Base-by-base conservation (phyloP, 2,113 vertebrate genomes). In the Progne subis region DNA sequence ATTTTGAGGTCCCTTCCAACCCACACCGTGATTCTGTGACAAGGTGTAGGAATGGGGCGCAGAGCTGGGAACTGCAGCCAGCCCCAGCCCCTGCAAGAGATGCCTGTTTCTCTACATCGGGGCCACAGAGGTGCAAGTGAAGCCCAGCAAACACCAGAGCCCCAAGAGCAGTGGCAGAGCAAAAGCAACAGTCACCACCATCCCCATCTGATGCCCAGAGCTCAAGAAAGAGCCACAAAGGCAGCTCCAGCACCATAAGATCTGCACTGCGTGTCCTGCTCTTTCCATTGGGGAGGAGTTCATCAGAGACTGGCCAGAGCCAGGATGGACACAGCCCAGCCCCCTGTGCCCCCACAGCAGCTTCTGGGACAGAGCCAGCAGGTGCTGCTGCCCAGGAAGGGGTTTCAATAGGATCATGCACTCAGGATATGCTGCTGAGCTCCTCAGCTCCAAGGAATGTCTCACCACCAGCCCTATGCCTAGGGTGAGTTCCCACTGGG, bases 351-450 rank as follows among this genome's bases (percentile, higher is more conserved):
- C 55, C 72, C 13, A 29, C 3, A 6, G 31, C 63, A 76, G 60
- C 83, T 83, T 90, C 53, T 77, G 44, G 82, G 39, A 78, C 29
- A 90, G 31, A 74, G 9, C 18, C 70, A 19, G 13, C 68, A 32
- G 32, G 75, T 74, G 57, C 65, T 75, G 86, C 86, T 84, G 39
- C 67, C 76, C 32, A 26, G 69, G 70, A 82, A 94, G 67, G 78
- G 79, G 88, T 95, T 84, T 96, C 95, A 96, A 89, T 44, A 89
- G 8, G 59, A 92, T 55, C 86, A 67, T 21, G 12, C 77, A 89
- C 70, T 70, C 23, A 8, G 47, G 61, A 90, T 32, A 43, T 63
- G 88, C 94, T 92, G 94, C 85, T 92, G 47, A 31, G 91, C 78
- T 67, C 52, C 88, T 77, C 31, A 3, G 46, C 79, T 92, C 82